Conservation (phyloP, 2,113 vertebrate genomes). For the Tichodroma muraria region DNA sequence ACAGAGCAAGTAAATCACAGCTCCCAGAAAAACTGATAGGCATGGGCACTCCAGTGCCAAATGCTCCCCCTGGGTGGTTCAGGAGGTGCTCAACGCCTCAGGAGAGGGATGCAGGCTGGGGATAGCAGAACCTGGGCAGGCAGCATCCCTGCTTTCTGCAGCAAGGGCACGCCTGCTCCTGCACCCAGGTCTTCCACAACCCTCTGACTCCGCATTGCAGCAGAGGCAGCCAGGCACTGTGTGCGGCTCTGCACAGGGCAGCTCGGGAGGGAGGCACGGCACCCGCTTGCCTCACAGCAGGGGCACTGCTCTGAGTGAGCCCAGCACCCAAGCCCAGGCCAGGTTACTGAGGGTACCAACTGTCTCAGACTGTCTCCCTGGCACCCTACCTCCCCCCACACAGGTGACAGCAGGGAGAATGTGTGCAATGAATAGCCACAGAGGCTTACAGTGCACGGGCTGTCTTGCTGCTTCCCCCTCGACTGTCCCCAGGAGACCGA, state of each 20-base stretch:
- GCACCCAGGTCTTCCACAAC: background rate
- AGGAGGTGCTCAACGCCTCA: background rate
- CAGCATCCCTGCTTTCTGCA: background rate
- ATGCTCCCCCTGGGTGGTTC: background rate
- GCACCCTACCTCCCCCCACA: background rate
- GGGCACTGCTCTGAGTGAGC: background rate
- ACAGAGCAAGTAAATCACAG: background rate
- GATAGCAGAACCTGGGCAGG: rapidly evolving
- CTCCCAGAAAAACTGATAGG: background rate
- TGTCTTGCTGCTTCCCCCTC: background rate
- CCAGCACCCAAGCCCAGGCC: background rate
- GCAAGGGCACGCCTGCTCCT: background rate
- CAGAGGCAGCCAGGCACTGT: background rate
- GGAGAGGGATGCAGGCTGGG: background rate
- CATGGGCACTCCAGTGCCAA: rapidly evolving
- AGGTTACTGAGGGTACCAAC: background rate
- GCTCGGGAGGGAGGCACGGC: rapidly evolving
- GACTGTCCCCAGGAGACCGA: background rate
- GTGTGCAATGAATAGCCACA: background rate
- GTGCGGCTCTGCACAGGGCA: background rate
- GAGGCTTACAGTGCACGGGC: background rate
- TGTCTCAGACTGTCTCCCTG: background rate
- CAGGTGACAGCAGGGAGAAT: background rate
- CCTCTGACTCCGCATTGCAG: background rate
- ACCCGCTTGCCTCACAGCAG: rapidly evolving